Evolutionary conservation across 2,888 invertebrate species (phyloP).

Genomic region (Acrocyrtus sp.): DNA sequence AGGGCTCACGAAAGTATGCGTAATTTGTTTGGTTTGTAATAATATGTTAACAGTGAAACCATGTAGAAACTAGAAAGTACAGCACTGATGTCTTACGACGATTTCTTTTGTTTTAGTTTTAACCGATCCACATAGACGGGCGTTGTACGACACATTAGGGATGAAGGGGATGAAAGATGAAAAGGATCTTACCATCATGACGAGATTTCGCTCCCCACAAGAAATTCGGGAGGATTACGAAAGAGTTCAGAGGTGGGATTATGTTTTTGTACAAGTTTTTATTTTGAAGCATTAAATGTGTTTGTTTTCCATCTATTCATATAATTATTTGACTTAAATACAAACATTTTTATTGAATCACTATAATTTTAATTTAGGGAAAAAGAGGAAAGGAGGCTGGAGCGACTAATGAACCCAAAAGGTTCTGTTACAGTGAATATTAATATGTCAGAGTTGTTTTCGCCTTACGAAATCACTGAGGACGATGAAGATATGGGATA

Average conservation of each 20-base stretch:
- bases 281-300: no score
- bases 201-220: slow-evolving; percentile 89
- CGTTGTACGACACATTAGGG: slow-evolving; percentile 93
- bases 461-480: slow-evolving; percentile 77
- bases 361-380: slow-evolving; percentile 69
- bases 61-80: not conserved
- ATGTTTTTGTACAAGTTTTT: not conserved
- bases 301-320: no score
- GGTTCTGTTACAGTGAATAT: slow-evolving; percentile 87
- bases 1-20: slow-evolving; percentile 87
- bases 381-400: slow-evolving; percentile 85
- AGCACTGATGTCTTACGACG: no score
- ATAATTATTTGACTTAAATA: not conserved
- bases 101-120: slow-evolving; percentile 73
- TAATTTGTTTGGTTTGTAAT: no score
- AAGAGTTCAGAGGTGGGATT: slow-evolving; percentile 70
- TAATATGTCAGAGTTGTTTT: slow-evolving; percentile 94
- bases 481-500: slow-evolving; percentile 64
- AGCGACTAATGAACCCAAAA: slow-evolving; percentile 91
- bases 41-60: slow-evolving; percentile 11
- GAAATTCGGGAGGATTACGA: slow-evolving; percentile 98
- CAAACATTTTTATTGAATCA: not conserved
- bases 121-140: slow-evolving; percentile 91
- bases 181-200: slow-evolving; percentile 72
- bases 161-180: slow-evolving; percentile 81